A percentile compares a stretch with the other conserved stretches of the same genome.
These are phyloP conservation scores for Numida meleagris DNA, from an alignment of 2,113 vertebrate species.

Conservation along the genomic window DNA sequence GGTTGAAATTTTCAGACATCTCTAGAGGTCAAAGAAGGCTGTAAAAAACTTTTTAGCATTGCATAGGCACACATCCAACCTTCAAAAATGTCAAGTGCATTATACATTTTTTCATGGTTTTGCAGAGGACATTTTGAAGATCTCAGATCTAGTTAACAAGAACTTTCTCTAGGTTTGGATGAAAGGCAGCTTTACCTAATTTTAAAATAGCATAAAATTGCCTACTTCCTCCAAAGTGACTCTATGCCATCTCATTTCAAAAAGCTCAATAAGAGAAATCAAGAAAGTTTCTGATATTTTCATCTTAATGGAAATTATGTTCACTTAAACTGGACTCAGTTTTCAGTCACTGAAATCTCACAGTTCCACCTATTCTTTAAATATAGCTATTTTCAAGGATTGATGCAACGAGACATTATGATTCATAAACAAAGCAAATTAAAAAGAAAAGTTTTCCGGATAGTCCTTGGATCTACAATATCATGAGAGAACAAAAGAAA, in stretches of 20 bases:
- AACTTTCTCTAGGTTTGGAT: background rate
- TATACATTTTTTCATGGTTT: background rate
- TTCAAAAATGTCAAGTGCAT: background rate
- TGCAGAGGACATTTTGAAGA: background rate
- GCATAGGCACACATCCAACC: background rate
- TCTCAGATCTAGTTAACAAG: rapidly evolving
- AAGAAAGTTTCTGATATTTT: background rate
- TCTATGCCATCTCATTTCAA: background rate
- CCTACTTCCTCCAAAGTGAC: background rate
- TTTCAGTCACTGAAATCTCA: background rate
- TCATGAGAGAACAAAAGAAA: background rate
- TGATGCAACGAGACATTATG: background rate
- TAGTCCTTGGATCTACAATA: background rate
- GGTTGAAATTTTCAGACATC: background rate
- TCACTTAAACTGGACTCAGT: no score
- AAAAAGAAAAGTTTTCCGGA: background rate
- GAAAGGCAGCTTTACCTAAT: background rate
- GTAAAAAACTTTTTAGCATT: background rate
- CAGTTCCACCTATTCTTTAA: background rate
- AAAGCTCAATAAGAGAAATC: background rate
- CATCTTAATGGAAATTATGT: background rate
- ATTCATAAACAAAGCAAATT: background rate
- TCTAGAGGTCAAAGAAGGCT: background rate
- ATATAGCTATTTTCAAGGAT: background rate
- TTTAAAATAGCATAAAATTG: background rate